A percentile compares a stretch with the other conserved stretches of the same genome.
Conservation (phyloP, 2,888 invertebrate species). For the Camptogramma bilineatum region DNA sequence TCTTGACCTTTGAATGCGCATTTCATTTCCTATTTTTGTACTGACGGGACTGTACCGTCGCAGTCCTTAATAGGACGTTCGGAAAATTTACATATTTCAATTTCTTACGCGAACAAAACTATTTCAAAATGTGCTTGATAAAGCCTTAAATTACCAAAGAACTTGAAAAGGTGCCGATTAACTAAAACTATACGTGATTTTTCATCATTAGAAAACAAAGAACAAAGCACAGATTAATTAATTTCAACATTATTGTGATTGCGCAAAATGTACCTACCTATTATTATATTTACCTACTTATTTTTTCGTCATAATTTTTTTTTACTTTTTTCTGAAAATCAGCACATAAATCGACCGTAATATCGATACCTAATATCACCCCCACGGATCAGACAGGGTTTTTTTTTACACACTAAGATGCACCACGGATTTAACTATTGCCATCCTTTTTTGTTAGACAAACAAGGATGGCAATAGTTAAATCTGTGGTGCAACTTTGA, state of each 20-base stretch:
- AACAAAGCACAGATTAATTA: not conserved
- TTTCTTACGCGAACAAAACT: not conserved
- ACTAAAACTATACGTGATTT: not conserved
- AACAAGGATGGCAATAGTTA: too few species aligned
- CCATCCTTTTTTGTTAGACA: too few species aligned
- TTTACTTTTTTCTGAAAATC: too few species aligned
- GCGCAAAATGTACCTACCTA: not conserved
- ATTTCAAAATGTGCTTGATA: not conserved
- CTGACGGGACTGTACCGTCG: conserved; percentile 47
- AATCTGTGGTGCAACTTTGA: too few species aligned
- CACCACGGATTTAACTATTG: too few species aligned
- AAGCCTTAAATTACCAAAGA: not conserved
- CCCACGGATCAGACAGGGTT: too few species aligned
- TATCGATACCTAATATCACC: too few species aligned
- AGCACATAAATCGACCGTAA: too few species aligned
- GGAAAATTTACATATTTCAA: conserved; percentile 30
- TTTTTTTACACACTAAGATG: too few species aligned
- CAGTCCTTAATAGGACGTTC: conserved; percentile 44
- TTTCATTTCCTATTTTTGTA: conserved; percentile 71
- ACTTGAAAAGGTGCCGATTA: not conserved
- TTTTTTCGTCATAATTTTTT: too few species aligned
- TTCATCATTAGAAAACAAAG: not conserved
- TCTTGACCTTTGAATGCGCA: conserved; percentile 64
- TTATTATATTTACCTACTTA: too few species aligned
- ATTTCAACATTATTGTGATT: not conserved